These are phyloP conservation scores for Cephus sareptanus DNA, from an alignment of 2,888 invertebrate species.

Conservation along the genomic window DNA sequence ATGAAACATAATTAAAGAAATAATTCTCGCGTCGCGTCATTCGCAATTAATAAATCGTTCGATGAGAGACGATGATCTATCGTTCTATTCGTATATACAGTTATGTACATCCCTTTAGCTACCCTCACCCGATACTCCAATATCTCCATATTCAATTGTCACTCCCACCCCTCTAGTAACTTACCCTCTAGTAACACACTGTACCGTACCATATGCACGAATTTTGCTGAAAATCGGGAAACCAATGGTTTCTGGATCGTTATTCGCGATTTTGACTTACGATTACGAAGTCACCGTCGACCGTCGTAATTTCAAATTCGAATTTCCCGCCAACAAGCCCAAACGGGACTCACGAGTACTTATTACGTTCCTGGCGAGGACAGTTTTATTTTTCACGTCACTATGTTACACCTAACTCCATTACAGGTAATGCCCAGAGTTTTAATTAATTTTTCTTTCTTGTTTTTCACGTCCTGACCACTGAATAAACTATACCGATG, in stretches of 20 bases:
- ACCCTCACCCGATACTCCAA: not conserved
- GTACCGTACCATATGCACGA: not conserved
- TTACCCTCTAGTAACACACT: not conserved
- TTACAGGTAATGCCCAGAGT: slow-evolving; percentile 31
- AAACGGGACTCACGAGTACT: not conserved
- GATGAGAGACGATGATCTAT: slow-evolving; percentile 49
- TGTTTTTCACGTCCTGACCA: slow-evolving; percentile 16
- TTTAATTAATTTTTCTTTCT: slow-evolving; percentile 1
- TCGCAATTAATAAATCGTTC: slow-evolving; percentile 43
- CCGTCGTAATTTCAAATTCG: not conserved
- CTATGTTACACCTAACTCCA: slow-evolving; percentile 21
- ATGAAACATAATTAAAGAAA: slow-evolving; percentile 56
- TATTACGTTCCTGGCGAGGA: not conserved
- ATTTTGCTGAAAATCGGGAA: not conserved
- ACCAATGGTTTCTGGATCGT: not conserved
- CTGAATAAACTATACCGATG: slow-evolving; percentile 2
- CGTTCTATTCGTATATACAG: slow-evolving; percentile 50
- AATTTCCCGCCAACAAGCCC: not conserved
- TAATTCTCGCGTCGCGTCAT: slow-evolving; percentile 37
- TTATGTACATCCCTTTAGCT: slow-evolving; percentile 46
- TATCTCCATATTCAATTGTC: not conserved
- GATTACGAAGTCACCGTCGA: not conserved
- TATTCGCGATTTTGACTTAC: not conserved
- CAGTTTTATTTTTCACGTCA: slow-evolving; percentile 3
- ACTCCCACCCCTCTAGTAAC: not conserved